phyloP scores from a whole-genome alignment of 2,113 vertebrate genomes.

The Pterocles orientalis region DNA sequence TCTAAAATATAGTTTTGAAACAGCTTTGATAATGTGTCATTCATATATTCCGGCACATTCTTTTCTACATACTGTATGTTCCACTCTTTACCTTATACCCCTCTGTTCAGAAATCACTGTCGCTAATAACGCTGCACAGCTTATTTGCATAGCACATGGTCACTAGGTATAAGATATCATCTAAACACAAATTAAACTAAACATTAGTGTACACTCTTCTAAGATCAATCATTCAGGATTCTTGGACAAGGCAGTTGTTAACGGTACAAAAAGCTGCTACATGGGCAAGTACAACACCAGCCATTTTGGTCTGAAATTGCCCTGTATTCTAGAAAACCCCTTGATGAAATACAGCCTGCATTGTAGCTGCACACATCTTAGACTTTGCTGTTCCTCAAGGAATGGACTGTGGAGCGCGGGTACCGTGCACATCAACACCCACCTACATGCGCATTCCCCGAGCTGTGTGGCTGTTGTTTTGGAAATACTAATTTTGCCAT shows the following conservation, averaged over 20 bases:
- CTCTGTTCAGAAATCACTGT: slow-evolving; percentile 13
- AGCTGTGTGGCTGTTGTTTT: neutral
- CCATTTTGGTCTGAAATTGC: neutral
- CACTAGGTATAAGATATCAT: neutral
- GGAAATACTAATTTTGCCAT: neutral
- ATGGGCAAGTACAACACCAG: neutral
- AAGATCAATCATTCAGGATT: slow-evolving; percentile 39
- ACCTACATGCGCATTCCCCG: rapidly evolving
- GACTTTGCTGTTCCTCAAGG: neutral
- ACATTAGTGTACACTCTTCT: neutral
- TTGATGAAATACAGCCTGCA: neutral
- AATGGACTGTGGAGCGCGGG: rapidly evolving
- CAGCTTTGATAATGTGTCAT: slow-evolving; percentile 52
- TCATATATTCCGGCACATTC: slow-evolving; percentile 24
- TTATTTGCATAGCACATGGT: slow-evolving; percentile 44
- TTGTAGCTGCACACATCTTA: neutral
- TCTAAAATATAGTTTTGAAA: slow-evolving; percentile 54
- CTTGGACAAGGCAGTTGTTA: slow-evolving; percentile 24
- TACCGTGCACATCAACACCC: neutral
- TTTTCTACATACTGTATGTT: slow-evolving; percentile 9
- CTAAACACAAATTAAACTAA: slow-evolving; percentile 58
- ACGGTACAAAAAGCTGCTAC: slow-evolving; percentile 12
- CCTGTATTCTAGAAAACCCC: neutral
- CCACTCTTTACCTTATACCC: neutral
- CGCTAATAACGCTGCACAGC: neutral